A percentile compares a stretch with the other conserved stretches of the same genome.
Evolutionary conservation across 2,888 invertebrate genomes (phyloP).

Genomic region (Conomelus anceps): DNA sequence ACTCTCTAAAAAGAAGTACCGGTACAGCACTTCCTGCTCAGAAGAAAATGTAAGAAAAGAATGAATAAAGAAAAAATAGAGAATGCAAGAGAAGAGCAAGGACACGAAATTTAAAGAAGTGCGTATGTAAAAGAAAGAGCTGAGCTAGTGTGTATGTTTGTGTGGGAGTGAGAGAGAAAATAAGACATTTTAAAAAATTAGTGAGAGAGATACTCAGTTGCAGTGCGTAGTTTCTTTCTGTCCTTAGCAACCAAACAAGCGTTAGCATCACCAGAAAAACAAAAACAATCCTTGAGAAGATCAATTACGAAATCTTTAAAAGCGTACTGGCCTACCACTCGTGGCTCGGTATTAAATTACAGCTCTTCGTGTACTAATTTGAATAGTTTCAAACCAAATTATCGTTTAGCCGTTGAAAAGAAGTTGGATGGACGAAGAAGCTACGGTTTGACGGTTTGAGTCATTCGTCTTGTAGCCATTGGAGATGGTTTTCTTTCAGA

Average conservation of each 20-base stretch:
- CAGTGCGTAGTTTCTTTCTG: background rate
- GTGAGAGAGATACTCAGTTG: background rate
- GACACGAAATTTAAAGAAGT: background rate
- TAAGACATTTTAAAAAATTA: background rate
- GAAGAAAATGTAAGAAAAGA: background rate
- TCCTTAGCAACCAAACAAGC: background rate
- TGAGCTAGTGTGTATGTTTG: background rate
- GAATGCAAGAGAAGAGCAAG: background rate
- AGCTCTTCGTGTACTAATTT: background rate
- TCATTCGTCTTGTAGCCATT: too few species aligned
- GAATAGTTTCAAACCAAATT: background rate
- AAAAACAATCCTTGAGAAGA: background rate
- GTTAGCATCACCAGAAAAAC: background rate
- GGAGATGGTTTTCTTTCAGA: too few species aligned
- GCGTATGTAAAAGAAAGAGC: background rate
- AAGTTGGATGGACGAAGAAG: background rate
- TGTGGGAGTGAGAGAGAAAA: background rate
- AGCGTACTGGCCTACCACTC: background rate
- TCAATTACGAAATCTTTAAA: background rate
- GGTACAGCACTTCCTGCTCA: too few species aligned
- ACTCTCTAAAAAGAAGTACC: too few species aligned
- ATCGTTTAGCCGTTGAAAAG: background rate
- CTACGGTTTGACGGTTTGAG: too few species aligned
- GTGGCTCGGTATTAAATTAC: background rate
- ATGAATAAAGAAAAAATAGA: background rate